Conservation (phyloP, 2,888 invertebrate genomes). For the Chrysopilus asiliformis region DNA sequence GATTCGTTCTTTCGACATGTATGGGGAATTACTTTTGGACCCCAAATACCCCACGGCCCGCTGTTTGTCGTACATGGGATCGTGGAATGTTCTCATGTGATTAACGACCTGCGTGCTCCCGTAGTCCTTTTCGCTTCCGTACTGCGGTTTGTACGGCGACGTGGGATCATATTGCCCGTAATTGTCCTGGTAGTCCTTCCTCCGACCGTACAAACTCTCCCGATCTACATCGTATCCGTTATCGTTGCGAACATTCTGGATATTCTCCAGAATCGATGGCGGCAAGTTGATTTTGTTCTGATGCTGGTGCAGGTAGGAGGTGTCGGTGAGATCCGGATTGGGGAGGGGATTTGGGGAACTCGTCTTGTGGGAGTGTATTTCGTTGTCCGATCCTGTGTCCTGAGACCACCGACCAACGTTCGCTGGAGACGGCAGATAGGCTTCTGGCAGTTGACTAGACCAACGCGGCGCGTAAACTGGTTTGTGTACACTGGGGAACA, state of each 20-base stretch:
- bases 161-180: no score
- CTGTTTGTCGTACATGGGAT: slow-evolving; percentile 33
- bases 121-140: slow-evolving; percentile 33
- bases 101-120: slow-evolving; percentile 30
- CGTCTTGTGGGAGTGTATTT: slow-evolving; percentile 45
- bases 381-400: slow-evolving; percentile 65
- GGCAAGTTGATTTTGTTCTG: slow-evolving; percentile 39
- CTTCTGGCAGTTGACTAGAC: slow-evolving; percentile 53
- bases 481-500: slow-evolving; percentile 50
- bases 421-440: slow-evolving; percentile 43
- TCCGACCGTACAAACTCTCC: slow-evolving; percentile 27
- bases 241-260: slow-evolving; percentile 42
- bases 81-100: slow-evolving; percentile 33
- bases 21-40: slow-evolving; percentile 27
- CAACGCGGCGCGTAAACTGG: slow-evolving; percentile 52
- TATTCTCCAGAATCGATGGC: slow-evolving; percentile 44
- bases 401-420: slow-evolving; percentile 59
- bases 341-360: slow-evolving; percentile 57
- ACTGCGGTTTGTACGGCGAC: no score
- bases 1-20: slow-evolving; percentile 34
- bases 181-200: slow-evolving; percentile 32
- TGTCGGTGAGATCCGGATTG: slow-evolving; percentile 64
- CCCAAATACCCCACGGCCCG: slow-evolving; percentile 27
- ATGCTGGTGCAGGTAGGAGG: slow-evolving; percentile 41
- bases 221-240: slow-evolving; percentile 25